Conservation (phyloP, 1,140 invertebrate genomes). For the Drosophila bipectinata region DNA sequence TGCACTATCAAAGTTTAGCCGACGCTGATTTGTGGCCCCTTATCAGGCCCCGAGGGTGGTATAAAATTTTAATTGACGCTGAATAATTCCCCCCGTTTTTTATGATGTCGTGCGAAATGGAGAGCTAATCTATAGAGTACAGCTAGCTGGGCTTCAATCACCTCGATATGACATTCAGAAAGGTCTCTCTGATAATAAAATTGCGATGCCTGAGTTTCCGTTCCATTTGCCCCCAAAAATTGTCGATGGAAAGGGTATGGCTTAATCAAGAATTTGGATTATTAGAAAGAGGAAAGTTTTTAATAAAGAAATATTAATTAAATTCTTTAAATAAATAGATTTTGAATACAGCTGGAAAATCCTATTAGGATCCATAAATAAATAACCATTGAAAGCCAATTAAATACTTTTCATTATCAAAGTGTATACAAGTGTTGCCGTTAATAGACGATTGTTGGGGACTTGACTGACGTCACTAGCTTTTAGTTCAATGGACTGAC, state of each 20-base stretch:
- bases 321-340: too few species aligned
- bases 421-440: too few species aligned
- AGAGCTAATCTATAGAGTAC: slow-evolving; percentile 36
- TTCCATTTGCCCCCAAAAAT: slow-evolving; percentile 18
- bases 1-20: slow-evolving; percentile 38
- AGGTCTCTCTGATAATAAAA: slow-evolving; percentile 18
- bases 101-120: slow-evolving; percentile 15
- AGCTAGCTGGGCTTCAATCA: slow-evolving; percentile 32
- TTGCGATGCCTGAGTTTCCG: slow-evolving; percentile 10
- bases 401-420: background rate
- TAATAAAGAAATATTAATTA: too few species aligned
- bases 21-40: slow-evolving; percentile 33
- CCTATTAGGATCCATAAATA: background rate
- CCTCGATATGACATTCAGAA: slow-evolving; percentile 67
- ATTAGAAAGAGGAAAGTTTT: too few species aligned
- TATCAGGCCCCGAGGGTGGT: slow-evolving; percentile 38
- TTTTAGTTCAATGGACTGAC: background rate
- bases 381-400: background rate
- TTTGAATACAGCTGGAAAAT: too few species aligned
- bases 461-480: background rate
- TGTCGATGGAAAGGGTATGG: background rate
- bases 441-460: too few species aligned
- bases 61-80: slow-evolving; percentile 50
- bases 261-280: background rate
- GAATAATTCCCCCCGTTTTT: slow-evolving; percentile 12